Base-by-base conservation (phyloP, 35 echinoderm and acorn worm genomes). In the Nesometra sesokonis region DNA sequence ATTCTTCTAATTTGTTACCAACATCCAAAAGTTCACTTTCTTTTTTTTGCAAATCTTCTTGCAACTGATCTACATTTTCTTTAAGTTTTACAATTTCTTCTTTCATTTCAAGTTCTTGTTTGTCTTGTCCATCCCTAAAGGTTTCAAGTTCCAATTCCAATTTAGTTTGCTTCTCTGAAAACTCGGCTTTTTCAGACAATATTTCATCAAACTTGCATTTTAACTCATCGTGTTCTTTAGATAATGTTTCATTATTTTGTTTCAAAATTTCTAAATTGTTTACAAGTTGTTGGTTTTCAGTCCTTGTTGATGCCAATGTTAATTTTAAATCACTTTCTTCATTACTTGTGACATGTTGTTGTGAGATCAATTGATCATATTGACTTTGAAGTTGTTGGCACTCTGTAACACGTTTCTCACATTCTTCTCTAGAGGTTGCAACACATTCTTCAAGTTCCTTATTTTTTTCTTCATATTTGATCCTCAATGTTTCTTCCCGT, bases 201-300 rank as follows among this genome's bases (percentile, higher is more conserved):
- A 43, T 29, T 13, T 32, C 77, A 46, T 90, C 84, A 80, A 90
- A 43, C 47, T 90, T 84, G 31, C 80, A 37, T 33, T 90, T 35
- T 30, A 93, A 31, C 21, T 88, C 87, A 35, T 87, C 32, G 3
- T 79, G 34, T 11, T 89, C 87, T 47, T 76, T 77, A 77, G 38
- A 23, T 33, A 67, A 32, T 34, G 31, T 17, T 23, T 83, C 80
- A 30, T 82, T 89, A 67, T 82, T 37, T 17, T 67, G 37, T 33
- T 76, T 38, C 31, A 89, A 29, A 31, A 31, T 37, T 17, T 89
- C 80, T 15, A 89, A 57, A 32, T 82, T 9, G 9, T 67, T 27
- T 27, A 3, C 52, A 67, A 67, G 52, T 27, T 67, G 7, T 67
- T 67, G 52, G 8, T 67, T 67, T 27, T 67, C 23, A 11, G 7